A percentile compares a stretch with the other conserved stretches of the same genome.
These are phyloP conservation scores for Heliocidaris erythrogramma DNA, from an alignment of 35 echinoderm and acorn worm genomes.

Conservation along the genomic window DNA sequence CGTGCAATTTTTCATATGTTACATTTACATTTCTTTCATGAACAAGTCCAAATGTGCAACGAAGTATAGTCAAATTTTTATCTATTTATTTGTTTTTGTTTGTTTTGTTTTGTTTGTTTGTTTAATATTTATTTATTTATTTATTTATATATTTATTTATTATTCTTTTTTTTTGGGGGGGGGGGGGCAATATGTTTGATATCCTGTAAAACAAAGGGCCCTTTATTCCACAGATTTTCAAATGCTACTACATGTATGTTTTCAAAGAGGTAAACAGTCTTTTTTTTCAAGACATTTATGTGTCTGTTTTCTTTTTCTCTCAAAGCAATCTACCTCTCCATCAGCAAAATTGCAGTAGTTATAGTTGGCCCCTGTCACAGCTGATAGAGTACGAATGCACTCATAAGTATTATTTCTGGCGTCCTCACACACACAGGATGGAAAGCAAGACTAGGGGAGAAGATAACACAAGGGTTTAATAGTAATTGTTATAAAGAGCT, in stretches of 20 bases:
- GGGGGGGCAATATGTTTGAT: background rate
- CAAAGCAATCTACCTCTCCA: slow-evolving; percentile 66
- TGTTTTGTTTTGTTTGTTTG: too few species aligned
- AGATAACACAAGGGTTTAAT: background rate
- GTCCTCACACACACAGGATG: slow-evolving; percentile 93
- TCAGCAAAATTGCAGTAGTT: slow-evolving; percentile 87
- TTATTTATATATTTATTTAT: too few species aligned
- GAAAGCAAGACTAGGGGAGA: slow-evolving; percentile 71
- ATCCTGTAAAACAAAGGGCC: background rate
- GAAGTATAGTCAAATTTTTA: too few species aligned
- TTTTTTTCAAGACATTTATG: too few species aligned
- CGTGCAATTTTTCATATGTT: background rate
- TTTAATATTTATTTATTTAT: too few species aligned
- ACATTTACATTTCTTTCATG: background rate
- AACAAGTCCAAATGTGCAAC: too few species aligned
- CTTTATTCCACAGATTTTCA: too few species aligned
- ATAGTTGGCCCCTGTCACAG: slow-evolving; percentile 43
- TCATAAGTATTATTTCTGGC: slow-evolving; percentile 78
- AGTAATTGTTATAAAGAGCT: background rate
- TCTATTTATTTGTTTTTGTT: too few species aligned
- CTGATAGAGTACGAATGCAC: slow-evolving; percentile 65
- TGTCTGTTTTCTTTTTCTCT: too few species aligned
- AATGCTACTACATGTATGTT: too few species aligned
- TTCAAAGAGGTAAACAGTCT: too few species aligned
- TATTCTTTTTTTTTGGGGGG: too few species aligned